These are phyloP conservation scores for Novumbra hubbsi DNA, from an alignment of 2,797 vertebrate genomes.

Conservation along the genomic window DNA sequence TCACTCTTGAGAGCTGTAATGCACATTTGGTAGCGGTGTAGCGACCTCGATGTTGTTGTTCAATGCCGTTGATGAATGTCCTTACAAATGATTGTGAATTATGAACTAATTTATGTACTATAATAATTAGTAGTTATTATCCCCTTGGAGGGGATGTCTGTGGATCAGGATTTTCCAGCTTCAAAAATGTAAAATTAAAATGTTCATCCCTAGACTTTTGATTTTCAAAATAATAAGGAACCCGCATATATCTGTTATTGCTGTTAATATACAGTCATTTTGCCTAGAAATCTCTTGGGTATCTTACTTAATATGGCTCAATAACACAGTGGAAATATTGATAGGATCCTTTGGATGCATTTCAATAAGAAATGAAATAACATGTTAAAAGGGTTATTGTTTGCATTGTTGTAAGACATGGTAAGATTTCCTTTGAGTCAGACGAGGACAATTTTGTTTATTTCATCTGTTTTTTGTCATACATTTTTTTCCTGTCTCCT, in stretches of 20 bases:
- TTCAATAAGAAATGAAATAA: not conserved
- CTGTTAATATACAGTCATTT: not conserved
- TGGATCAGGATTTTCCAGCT: not conserved
- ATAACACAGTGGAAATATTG: not conserved
- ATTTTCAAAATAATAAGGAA: not conserved
- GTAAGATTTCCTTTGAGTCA: conserved; percentile 9
- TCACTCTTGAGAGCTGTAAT: not conserved
- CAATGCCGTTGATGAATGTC: not conserved
- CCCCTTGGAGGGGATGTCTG: not conserved
- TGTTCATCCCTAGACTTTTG: not conserved
- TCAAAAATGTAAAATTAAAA: not conserved
- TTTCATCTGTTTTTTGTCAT: conserved; percentile 38
- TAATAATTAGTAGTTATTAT: not conserved
- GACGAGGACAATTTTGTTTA: conserved; percentile 24
- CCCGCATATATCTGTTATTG: not conserved
- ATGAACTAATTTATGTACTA: not conserved
- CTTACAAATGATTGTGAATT: not conserved
- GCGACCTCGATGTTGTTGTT: not conserved
- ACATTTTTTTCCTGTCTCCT: conserved; percentile 18
- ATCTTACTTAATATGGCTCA: not conserved
- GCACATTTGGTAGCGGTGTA: not conserved
- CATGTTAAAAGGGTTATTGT: not conserved
- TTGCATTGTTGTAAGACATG: not conserved
- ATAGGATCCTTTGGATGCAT: not conserved
- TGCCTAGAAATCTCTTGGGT: not conserved